These are phyloP conservation scores for Drosophila maculinotata DNA, from an alignment of 2,888 invertebrate species.

Conservation along the genomic window DNA sequence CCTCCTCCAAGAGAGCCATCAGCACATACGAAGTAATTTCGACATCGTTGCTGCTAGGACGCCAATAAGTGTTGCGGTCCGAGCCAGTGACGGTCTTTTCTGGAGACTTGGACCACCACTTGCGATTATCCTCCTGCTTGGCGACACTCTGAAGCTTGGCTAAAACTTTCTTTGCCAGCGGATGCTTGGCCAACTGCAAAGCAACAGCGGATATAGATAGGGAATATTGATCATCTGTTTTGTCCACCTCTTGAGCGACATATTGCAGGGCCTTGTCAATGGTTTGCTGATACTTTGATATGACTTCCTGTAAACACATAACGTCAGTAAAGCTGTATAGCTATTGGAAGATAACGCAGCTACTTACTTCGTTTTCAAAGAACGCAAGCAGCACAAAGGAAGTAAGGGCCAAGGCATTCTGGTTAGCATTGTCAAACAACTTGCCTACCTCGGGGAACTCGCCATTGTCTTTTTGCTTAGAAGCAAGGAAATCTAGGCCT, in stretches of 20 bases:
- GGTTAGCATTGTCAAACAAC: constrained; percentile 87
- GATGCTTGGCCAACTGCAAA: constrained; percentile 90
- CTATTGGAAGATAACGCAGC: not conserved
- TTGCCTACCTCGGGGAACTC: constrained; percentile 93
- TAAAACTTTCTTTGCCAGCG: constrained; percentile 88
- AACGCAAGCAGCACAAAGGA: constrained; percentile 92
- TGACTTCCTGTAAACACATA: constrained; percentile 57
- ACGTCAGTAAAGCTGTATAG: not conserved
- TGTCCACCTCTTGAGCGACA: constrained; percentile 89
- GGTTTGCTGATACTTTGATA: constrained; percentile 87
- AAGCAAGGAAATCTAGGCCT: constrained; percentile 90
- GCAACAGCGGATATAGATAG: constrained; percentile 92
- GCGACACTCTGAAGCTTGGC: constrained; percentile 86
- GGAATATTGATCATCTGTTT: constrained; percentile 90
- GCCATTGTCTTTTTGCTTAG: constrained; percentile 90
- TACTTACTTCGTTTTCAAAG: constrained; percentile 87
- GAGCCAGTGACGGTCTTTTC: constrained; percentile 76
- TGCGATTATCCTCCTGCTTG: constrained; percentile 86
- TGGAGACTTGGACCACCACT: constrained; percentile 91
- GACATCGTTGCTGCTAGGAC: constrained; percentile 89
- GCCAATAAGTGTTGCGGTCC: constrained; percentile 62
- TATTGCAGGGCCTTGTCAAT: constrained; percentile 92
- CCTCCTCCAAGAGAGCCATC: constrained; percentile 87
- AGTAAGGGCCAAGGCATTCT: constrained; percentile 91
- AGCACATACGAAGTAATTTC: constrained; percentile 96